phyloP scores from a whole-genome alignment of 2,113 vertebrate species.

The Vombatus ursinus region DNA sequence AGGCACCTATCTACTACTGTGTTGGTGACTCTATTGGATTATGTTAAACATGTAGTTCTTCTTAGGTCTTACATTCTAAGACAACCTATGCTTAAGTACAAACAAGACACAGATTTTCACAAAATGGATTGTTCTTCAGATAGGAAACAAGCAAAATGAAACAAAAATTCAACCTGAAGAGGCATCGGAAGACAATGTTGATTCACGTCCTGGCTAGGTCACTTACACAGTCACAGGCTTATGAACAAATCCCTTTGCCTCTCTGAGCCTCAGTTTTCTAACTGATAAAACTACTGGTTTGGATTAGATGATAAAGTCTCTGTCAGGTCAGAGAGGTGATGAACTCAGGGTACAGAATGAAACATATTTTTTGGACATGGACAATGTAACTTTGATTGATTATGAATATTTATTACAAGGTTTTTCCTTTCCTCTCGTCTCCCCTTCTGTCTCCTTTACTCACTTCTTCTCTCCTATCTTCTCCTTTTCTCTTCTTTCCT shows the following conservation, averaged over 20 bases:
- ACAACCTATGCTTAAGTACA: neutral
- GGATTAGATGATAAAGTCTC: no score
- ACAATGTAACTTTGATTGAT: no score
- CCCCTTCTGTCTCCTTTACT: no score
- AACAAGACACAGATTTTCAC: conserved; percentile 15
- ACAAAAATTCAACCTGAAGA: neutral
- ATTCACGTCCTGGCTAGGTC: neutral
- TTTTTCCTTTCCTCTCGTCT: neutral
- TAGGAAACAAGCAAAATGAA: neutral
- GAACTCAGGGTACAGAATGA: neutral
- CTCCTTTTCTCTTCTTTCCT: neutral
- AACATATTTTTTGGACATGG: no score
- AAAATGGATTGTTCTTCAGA: conserved; percentile 12
- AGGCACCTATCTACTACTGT: neutral
- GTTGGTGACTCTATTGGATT: neutral
- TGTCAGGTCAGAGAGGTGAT: no score
- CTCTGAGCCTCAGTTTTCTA: no score
- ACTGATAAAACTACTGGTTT: no score
- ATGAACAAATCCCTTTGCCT: neutral
- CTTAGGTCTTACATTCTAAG: conserved; percentile 14
- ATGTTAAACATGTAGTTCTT: neutral
- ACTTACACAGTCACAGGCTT: neutral
- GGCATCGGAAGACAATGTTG: neutral
- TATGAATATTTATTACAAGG: neutral
- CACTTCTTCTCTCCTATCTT: no score